Evolutionary conservation across 2,113 vertebrate species (phyloP).

Genomic region (Prinia subflava): DNA sequence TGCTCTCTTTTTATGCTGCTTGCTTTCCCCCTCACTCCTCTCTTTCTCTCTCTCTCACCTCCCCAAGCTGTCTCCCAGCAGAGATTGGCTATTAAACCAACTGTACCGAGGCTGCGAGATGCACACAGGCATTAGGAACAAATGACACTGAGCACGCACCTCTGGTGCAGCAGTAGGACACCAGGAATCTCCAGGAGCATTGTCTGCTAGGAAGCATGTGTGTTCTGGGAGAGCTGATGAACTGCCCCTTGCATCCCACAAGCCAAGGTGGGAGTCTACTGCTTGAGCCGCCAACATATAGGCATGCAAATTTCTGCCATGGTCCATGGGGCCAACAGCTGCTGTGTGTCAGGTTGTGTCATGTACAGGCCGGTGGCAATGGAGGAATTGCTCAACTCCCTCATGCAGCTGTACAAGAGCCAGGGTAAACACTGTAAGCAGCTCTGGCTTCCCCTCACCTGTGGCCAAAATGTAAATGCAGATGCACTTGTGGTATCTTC

Average conservation of each 20-base stretch:
- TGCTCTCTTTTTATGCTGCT: background rate
- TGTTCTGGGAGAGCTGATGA: background rate
- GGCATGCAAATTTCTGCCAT: fast-evolving
- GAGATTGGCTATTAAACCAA: background rate
- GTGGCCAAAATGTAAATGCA: background rate
- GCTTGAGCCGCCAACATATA: background rate
- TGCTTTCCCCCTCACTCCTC: background rate
- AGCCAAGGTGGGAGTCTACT: background rate
- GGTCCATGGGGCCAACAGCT: background rate
- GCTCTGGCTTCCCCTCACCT: background rate
- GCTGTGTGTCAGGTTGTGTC: background rate
- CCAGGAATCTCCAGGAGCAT: background rate
- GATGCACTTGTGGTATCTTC: background rate
- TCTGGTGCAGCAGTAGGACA: background rate
- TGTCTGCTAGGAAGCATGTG: fast-evolving
- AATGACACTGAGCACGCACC: background rate
- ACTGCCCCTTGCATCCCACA: background rate
- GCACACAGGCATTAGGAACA: background rate
- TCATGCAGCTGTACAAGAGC: background rate
- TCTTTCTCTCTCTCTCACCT: background rate
- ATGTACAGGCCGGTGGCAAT: background rate
- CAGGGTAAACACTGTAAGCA: background rate
- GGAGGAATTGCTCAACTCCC: background rate
- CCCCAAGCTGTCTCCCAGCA: background rate
- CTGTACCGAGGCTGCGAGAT: background rate